phyloP scores from a whole-genome alignment of 1,140 invertebrate species.

The Papilio machaon region DNA sequence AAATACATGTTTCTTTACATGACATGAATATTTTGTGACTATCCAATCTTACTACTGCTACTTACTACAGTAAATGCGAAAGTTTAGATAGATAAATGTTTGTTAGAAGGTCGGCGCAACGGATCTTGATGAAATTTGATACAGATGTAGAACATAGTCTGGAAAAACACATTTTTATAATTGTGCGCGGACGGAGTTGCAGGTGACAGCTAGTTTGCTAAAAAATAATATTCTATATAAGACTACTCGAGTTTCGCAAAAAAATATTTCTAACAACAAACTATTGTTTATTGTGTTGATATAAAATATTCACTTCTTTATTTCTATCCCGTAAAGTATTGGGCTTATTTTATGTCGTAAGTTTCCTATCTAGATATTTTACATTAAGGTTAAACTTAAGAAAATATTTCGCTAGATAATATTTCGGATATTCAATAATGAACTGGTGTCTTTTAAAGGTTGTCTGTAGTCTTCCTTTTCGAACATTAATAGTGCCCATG shows the following conservation, averaged over 20 bases:
- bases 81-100: too few relatives aligned
- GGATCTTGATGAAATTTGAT: too few relatives aligned
- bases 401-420: too few relatives aligned
- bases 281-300: too few relatives aligned
- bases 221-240: not conserved
- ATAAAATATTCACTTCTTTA: not conserved
- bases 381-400: too few relatives aligned
- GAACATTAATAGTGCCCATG: not conserved
- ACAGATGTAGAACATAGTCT: too few relatives aligned
- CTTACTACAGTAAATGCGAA: too few relatives aligned
- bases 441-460: not conserved
- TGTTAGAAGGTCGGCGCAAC: too few relatives aligned
- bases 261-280: not conserved
- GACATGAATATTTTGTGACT: not conserved
- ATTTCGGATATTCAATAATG: too few relatives aligned
- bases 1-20: not conserved
- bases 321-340: not conserved
- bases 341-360: not conserved
- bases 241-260: not conserved
- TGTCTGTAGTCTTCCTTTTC: too few relatives aligned
- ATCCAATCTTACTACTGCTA: not conserved
- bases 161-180: too few relatives aligned
- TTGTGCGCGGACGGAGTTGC: too few relatives aligned
- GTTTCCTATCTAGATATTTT: not conserved
- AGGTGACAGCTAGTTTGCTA: not conserved